Base-by-base conservation (phyloP, 2,113 vertebrate species). In the Dendrocopos noguchii region DNA sequence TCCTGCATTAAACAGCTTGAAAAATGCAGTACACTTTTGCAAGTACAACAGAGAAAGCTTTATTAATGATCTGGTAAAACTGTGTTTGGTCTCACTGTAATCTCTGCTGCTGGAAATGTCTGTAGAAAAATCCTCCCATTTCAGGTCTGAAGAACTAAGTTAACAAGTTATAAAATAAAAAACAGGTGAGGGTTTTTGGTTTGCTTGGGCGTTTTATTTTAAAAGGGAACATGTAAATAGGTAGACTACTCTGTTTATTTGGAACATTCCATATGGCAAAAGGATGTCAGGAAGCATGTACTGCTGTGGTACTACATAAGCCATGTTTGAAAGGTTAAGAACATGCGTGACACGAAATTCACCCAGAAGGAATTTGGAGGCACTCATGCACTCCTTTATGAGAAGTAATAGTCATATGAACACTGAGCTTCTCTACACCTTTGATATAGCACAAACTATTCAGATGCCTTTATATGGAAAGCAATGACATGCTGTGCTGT, bases 21-120 rank as follows among this genome's bases (percentile, higher is more conserved):
- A 87, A 86, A 95, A 82, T 75, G 78, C 18, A 44, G 31, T 68
- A 61, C 33, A 81, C 50, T 73, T 61, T n/a, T 80, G 46, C 53
- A 87, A 94, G 78, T 65, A 87, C 73, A 91, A 87, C 33, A 89
- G 59, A 86, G 87, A 82, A 94, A 94, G 44, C 29, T 53, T 67
- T 80, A 80, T 68, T 91, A 77, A 72, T 73, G 68, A 83, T 11
- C 25, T 60, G 77, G 33, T 76, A 85, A 95, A 65, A 91, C 14
- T 77, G 67, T 28, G 56, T 29, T 71, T 46, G 22, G 29, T 63
- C 17, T 92, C 24, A 71, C n/a, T 60, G 25, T 80, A 93, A 73
- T 77, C 34, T 80, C 53, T 95, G 63, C 22, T 68, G 39, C 52
- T 4, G 15, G 53, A 92, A 91, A 80, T 15, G 14, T 31, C 42